These are phyloP conservation scores for Rosalia funebris DNA, from an alignment of 2,888 invertebrate species.

Conservation along the genomic window DNA sequence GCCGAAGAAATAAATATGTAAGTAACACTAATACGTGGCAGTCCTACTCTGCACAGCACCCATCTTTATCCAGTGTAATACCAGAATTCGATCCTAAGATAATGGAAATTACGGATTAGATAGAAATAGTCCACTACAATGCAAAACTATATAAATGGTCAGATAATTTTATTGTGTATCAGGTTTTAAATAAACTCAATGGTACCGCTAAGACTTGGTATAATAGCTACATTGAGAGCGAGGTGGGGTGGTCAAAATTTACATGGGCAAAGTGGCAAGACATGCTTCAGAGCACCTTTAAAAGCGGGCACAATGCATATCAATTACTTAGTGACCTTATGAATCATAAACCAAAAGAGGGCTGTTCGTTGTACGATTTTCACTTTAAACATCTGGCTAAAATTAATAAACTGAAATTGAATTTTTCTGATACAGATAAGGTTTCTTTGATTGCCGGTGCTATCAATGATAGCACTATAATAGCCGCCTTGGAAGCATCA, in stretches of 20 bases:
- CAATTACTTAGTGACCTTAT: background rate
- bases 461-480: background rate
- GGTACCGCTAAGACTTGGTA: constrained; percentile 4
- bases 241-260: background rate
- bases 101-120: too few relatives aligned
- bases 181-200: background rate
- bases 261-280: background rate
- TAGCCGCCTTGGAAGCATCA: background rate
- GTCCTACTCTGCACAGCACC: too few relatives aligned
- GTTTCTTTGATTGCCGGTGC: background rate
- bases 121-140: too few relatives aligned
- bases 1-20: too few relatives aligned
- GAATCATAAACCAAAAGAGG: background rate
- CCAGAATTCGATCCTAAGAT: too few relatives aligned
- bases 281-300: background rate
- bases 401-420: background rate
- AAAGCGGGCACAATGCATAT: background rate
- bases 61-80: too few relatives aligned
- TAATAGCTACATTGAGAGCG: constrained; percentile 2
- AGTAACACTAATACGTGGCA: too few relatives aligned
- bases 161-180: background rate
- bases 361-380: constrained; percentile 4
- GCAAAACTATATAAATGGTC: too few relatives aligned
- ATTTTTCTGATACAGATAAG: background rate
- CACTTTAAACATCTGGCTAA: background rate